Evolutionary conservation across 2,113 vertebrate species (phyloP).

Genomic region (Cygnus atratus): DNA sequence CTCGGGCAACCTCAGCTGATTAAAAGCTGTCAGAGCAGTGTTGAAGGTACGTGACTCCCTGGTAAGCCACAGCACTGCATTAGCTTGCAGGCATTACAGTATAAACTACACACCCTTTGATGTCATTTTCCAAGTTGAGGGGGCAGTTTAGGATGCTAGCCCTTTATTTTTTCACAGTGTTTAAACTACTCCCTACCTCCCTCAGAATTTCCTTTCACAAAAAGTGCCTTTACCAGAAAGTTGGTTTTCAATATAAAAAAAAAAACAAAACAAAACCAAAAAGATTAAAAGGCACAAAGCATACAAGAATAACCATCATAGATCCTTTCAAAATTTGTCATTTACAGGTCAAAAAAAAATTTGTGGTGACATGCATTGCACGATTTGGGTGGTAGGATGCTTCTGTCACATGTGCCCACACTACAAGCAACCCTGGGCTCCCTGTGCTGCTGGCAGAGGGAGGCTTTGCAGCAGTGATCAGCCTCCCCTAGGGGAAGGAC

Average conservation of each 20-base stretch:
- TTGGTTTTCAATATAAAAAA: neutral
- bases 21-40: neutral
- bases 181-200: neutral
- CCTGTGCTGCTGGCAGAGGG: neutral
- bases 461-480: neutral
- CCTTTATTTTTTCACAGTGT: neutral
- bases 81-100: fast-evolving
- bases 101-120: neutral
- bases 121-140: neutral
- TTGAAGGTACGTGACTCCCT: neutral
- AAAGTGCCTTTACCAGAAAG: neutral
- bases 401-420: fast-evolving
- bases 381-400: neutral
- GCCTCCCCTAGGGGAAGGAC: neutral
- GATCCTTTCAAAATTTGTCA: neutral
- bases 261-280: neutral
- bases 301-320: neutral
- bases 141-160: neutral
- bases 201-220: neutral
- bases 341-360: neutral
- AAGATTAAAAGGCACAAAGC: neutral
- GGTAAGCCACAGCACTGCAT: neutral
- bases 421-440: fast-evolving
- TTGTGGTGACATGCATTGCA: neutral
- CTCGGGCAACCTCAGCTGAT: neutral